phyloP scores from a whole-genome alignment of 2,888 invertebrate species.

The Cataglyphis cursor region DNA sequence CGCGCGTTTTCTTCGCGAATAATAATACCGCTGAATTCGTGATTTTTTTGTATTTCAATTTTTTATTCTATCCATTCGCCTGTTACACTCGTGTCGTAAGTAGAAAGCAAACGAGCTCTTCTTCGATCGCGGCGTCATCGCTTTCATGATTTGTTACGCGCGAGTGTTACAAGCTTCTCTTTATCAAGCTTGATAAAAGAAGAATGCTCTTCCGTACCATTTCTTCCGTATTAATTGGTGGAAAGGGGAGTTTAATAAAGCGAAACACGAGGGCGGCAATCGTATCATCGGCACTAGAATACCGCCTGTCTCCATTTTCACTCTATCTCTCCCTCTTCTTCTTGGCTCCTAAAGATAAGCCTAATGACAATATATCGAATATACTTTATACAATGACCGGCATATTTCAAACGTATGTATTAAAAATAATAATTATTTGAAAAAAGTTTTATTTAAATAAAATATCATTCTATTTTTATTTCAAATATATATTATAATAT shows the following conservation, averaged over 20 bases:
- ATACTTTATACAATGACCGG: neutral
- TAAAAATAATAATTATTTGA: neutral
- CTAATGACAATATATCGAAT: conserved; percentile 27
- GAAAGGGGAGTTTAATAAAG: conserved; percentile 50
- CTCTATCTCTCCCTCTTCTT: neutral
- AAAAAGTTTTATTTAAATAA: neutral
- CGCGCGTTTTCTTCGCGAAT: conserved; percentile 20
- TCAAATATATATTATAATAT: neutral
- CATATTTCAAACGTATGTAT: neutral
- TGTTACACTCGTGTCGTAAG: neutral
- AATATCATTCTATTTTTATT: neutral
- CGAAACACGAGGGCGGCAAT: conserved; percentile 41
- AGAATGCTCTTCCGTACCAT: conserved; percentile 49
- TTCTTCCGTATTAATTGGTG: conserved; percentile 56
- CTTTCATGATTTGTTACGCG: conserved; percentile 27
- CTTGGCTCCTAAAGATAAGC: neutral
- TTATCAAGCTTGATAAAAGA: conserved; percentile 36
- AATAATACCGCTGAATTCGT: neutral
- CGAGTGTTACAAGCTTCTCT: conserved; percentile 26
- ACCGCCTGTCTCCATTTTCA: too few species aligned
- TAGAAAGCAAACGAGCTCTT: neutral
- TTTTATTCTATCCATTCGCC: conserved; percentile 4
- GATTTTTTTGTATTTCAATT: conserved; percentile 27
- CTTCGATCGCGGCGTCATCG: conserved; percentile 13
- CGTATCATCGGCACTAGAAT: conserved; percentile 3